A percentile compares a stretch with the other conserved stretches of the same genome.
Conservation (phyloP, 2,113 vertebrate species). For the Urocolius indicus region DNA sequence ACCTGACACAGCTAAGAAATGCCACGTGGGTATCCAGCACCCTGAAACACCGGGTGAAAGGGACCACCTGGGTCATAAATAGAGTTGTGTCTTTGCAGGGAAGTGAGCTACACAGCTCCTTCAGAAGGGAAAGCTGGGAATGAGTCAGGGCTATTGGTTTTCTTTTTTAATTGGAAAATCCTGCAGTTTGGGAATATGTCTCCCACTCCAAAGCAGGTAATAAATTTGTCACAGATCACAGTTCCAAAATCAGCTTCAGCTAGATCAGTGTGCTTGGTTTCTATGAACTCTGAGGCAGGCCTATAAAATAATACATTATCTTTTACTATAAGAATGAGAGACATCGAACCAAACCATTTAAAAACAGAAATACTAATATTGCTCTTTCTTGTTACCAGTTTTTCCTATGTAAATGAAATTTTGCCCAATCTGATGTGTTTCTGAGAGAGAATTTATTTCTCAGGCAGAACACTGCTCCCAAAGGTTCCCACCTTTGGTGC, state of each 20-base stretch:
- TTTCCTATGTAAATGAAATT: neutral
- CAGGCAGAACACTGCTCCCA: neutral
- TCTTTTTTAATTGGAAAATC: neutral
- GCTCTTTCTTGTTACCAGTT: neutral
- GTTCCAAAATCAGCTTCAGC: neutral
- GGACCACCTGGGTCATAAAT: neutral
- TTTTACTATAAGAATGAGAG: neutral
- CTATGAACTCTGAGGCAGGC: neutral
- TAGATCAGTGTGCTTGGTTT: neutral
- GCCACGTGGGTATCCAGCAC: neutral
- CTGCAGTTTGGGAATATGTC: neutral
- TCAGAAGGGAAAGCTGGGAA: neutral
- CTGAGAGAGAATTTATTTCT: neutral
- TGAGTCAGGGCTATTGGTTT: neutral
- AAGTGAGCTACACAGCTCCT: neutral
- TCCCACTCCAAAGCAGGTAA: neutral
- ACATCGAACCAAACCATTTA: neutral
- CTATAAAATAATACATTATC: neutral
- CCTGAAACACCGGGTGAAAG: neutral
- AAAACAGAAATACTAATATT: neutral
- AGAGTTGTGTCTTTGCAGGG: neutral
- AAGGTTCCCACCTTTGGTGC: neutral
- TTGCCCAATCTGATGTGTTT: neutral
- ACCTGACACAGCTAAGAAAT: neutral
- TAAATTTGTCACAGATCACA: neutral